Conservation (phyloP, 2,113 vertebrate species). For the Solea senegalensis region DNA sequence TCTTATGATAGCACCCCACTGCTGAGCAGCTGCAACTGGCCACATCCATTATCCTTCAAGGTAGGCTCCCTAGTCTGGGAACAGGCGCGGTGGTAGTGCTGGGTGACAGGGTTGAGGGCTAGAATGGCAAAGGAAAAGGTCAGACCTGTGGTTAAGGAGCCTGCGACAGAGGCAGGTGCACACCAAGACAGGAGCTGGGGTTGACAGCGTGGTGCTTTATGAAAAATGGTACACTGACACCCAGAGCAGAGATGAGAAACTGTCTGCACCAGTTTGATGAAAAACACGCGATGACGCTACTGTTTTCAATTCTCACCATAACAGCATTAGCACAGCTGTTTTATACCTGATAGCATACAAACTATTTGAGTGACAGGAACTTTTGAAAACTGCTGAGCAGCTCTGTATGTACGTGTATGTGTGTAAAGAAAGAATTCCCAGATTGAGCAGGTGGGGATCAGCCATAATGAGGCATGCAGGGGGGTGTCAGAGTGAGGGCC, state of each 20-base stretch:
- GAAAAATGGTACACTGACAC: conserved; percentile 49
- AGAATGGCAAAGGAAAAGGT: conserved; percentile 50
- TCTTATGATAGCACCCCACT: conserved; percentile 75
- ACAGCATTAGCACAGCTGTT: conserved; percentile 75
- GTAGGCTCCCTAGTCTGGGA: conserved; percentile 52
- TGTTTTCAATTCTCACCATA: conserved; percentile 70
- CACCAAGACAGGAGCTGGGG: conserved; percentile 36
- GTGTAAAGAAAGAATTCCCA: conserved; percentile 49
- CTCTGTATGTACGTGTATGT: conserved; percentile 19
- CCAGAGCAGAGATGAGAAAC: conserved; percentile 54
- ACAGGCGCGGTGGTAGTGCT: conserved; percentile 24
- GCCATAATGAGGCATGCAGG: conserved; percentile 71
- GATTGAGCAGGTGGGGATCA: conserved; percentile 71
- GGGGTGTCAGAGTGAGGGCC: conserved; percentile 19
- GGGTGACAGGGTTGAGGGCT: conserved; percentile 49
- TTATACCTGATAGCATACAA: conserved; percentile 72
- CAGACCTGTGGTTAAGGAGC: conserved; percentile 44
- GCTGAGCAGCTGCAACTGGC: conserved; percentile 73
- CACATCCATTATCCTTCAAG: conserved; percentile 79
- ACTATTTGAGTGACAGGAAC: conserved; percentile 62
- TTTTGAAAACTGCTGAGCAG: conserved; percentile 71
- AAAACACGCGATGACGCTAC: conserved; percentile 53
- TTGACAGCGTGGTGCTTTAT: conserved; percentile 30
- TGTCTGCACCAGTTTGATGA: conserved; percentile 49
- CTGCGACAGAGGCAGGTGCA: conserved; percentile 27